phyloP scores from a whole-genome alignment of 2,113 vertebrate species.

The Cisticola juncidis region DNA sequence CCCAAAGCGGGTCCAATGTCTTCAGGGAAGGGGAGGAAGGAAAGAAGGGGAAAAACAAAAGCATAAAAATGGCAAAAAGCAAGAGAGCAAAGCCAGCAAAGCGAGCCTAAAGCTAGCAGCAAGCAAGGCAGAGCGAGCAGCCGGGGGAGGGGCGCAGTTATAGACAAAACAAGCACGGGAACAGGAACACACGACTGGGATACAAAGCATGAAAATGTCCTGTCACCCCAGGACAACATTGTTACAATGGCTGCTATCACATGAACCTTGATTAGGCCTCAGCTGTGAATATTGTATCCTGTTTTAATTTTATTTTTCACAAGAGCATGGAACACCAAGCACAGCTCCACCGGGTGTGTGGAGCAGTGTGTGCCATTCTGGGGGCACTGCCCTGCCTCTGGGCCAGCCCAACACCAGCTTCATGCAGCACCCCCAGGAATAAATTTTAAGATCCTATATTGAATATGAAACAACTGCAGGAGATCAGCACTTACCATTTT shows the following conservation, averaged over 20 bases:
- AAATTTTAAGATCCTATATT: not conserved
- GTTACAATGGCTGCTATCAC: not conserved
- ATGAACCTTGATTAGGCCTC: not conserved
- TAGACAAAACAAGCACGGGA: no score
- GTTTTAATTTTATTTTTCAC: not conserved
- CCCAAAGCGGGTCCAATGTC: no score
- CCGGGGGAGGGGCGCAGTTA: no score
- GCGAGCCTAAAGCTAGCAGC: no score
- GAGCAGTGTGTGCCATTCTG: accelerated
- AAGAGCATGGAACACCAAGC: not conserved
- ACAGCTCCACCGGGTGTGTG: not conserved
- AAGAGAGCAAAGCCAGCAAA: no score
- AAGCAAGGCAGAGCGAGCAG: no score
- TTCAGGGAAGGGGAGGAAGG: no score
- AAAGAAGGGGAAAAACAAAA: no score
- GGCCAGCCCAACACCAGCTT: not conserved
- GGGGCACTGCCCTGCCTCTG: not conserved
- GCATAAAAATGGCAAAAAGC: no score
- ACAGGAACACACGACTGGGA: no score
- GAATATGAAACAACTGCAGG: not conserved
- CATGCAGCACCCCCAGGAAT: not conserved
- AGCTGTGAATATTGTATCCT: not conserved
- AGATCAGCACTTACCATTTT: not conserved
- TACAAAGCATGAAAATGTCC: no score
- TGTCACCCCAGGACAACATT: no score